Conservation (phyloP, 2,797 vertebrate genomes). For the Chaenodraco wilsoni region DNA sequence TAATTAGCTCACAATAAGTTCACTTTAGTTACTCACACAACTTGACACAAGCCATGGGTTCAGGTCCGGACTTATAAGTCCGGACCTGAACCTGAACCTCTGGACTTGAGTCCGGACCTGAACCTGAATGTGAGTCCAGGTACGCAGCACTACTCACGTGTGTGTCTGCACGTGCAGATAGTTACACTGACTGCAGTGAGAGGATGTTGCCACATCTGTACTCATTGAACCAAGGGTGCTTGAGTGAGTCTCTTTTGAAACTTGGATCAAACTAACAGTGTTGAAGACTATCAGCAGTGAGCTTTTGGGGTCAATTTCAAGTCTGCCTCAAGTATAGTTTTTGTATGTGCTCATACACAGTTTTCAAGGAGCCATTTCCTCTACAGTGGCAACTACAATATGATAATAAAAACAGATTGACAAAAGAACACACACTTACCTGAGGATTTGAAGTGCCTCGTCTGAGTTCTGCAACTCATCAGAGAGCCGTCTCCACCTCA, state of each 20-base stretch:
- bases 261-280: not conserved
- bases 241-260: conserved; percentile 1
- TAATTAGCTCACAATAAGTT: too few species aligned
- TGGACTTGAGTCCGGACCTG: too few species aligned
- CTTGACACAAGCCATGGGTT: too few species aligned
- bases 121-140: too few species aligned
- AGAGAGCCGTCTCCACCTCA: conserved; percentile 90
- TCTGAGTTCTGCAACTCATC: conserved; percentile 92
- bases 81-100: too few species aligned
- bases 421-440: conserved; percentile 77
- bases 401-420: conserved; percentile 21
- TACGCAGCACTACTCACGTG: too few species aligned
- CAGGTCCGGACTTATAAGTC: too few species aligned
- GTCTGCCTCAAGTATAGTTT: conserved; percentile 10
- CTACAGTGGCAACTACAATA: not conserved
- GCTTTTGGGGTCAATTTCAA: not conserved
- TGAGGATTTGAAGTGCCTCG: conserved; percentile 92
- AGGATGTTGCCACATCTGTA: not conserved
- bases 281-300: not conserved
- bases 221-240: not conserved
- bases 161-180: conserved; percentile 41
- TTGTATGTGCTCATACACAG: not conserved
- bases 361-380: not conserved
- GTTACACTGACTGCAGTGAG: not conserved
- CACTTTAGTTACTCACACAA: too few species aligned